Evolutionary conservation across 2,888 invertebrate genomes (phyloP).

Genomic region (Tinea pellionella): DNA sequence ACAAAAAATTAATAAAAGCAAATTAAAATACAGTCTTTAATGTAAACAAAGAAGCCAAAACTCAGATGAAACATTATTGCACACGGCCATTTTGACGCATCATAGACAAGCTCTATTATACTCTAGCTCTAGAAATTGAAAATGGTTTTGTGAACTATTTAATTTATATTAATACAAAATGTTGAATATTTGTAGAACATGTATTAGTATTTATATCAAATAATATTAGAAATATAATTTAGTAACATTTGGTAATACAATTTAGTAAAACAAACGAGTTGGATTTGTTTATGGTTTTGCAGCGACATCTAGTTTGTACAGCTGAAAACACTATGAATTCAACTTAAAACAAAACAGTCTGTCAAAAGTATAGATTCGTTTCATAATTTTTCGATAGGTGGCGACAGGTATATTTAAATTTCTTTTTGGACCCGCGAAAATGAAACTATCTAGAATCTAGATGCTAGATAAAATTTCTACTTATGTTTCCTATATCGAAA

Average conservation of each 20-base stretch:
- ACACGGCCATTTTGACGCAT: constrained; percentile 60
- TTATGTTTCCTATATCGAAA: no score
- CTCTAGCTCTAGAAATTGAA: not conserved
- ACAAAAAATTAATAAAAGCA: constrained; percentile 46
- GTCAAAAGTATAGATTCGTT: no score
- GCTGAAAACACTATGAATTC: not conserved
- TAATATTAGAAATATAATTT: not conserved
- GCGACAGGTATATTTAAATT: not conserved
- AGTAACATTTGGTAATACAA: not conserved
- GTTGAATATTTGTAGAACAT: not conserved
- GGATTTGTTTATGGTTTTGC: not conserved
- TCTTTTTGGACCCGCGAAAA: no score
- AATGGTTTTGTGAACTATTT: not conserved
- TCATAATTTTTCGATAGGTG: not conserved
- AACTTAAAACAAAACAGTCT: not conserved
- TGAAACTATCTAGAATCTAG: no score
- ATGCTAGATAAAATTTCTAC: no score
- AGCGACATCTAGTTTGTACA: not conserved
- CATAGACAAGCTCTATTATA: constrained; percentile 42
- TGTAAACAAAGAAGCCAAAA: constrained; percentile 67
- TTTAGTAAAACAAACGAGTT: not conserved
- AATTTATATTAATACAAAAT: no score
- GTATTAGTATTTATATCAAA: not conserved
- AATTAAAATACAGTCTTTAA: constrained; percentile 48
- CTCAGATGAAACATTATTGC: constrained; percentile 57